Conservation (phyloP, 92 coral and sea anemone genomes). For the Phenganax marumi region DNA sequence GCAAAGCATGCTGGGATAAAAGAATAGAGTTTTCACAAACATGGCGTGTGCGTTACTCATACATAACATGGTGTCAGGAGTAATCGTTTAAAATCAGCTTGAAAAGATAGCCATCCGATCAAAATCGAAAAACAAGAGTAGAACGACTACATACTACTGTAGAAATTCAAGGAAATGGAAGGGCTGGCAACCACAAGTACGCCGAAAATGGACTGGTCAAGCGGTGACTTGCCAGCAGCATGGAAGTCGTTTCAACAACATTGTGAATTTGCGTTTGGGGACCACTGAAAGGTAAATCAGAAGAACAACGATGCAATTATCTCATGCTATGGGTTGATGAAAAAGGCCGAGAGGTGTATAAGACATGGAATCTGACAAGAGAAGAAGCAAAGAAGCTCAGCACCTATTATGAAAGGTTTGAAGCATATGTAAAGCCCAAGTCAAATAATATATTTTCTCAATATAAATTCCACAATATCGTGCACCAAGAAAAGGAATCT, state of each 20-base stretch:
- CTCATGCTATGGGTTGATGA: slow-evolving; percentile 53
- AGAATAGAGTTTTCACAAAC: not conserved
- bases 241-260: slow-evolving; percentile 58
- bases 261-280: slow-evolving; percentile 58
- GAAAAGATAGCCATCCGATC: no score
- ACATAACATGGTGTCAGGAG: slow-evolving; percentile 1
- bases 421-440: slow-evolving; percentile 30
- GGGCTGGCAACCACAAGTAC: slow-evolving; percentile 14
- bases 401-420: slow-evolving; percentile 2
- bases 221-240: slow-evolving; percentile 41
- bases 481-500: slow-evolving; percentile 44
- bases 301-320: slow-evolving; percentile 44
- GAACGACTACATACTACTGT: not conserved
- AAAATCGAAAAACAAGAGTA: no score
- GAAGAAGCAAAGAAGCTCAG: slow-evolving; percentile 33
- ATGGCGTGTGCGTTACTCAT: not conserved
- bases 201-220: slow-evolving; percentile 56
- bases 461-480: slow-evolving; percentile 53
- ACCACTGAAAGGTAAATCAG: slow-evolving; percentile 38
- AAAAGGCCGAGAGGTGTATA: slow-evolving; percentile 52
- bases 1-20: not conserved
- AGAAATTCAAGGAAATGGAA: slow-evolving; percentile 4
- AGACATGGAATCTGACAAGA: slow-evolving; percentile 53
- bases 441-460: slow-evolving; percentile 47
- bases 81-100: not conserved